Evolutionary conservation across 1,140 invertebrate genomes (phyloP).

Genomic region (Argopecten irradians): DNA sequence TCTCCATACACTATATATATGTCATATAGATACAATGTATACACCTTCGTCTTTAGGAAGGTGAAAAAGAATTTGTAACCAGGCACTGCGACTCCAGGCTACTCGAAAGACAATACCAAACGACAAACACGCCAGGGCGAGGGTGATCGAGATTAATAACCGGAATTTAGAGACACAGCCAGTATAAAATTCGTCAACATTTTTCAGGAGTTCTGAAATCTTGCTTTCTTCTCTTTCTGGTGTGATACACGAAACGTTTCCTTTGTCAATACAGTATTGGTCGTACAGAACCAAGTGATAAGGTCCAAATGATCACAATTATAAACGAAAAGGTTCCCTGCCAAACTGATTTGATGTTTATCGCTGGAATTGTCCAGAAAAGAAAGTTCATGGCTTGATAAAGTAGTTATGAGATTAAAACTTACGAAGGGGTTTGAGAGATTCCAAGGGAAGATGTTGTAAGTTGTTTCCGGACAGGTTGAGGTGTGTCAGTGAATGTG

Average conservation of each 20-base stretch:
- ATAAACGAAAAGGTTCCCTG: neutral
- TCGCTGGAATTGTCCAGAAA: neutral
- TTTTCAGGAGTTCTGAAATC: neutral
- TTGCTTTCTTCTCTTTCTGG: neutral
- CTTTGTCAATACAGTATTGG: neutral
- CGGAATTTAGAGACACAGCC: neutral
- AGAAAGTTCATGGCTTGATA: neutral
- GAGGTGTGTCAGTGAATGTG: neutral
- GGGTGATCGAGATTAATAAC: neutral
- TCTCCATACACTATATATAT: neutral
- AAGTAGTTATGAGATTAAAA: neutral
- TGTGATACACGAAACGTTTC: neutral
- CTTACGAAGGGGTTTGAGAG: neutral
- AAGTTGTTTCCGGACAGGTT: neutral
- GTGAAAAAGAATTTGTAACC: neutral
- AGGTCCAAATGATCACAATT: neutral
- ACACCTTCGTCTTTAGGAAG: neutral
- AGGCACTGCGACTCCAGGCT: neutral
- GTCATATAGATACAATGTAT: neutral
- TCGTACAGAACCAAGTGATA: neutral
- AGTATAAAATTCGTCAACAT: neutral
- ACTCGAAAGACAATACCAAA: neutral
- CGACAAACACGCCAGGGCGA: neutral
- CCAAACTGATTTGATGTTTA: neutral
- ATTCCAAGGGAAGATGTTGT: neutral